Base-by-base conservation (phyloP, 2,113 vertebrate species). In the Pedionomus torquatus region DNA sequence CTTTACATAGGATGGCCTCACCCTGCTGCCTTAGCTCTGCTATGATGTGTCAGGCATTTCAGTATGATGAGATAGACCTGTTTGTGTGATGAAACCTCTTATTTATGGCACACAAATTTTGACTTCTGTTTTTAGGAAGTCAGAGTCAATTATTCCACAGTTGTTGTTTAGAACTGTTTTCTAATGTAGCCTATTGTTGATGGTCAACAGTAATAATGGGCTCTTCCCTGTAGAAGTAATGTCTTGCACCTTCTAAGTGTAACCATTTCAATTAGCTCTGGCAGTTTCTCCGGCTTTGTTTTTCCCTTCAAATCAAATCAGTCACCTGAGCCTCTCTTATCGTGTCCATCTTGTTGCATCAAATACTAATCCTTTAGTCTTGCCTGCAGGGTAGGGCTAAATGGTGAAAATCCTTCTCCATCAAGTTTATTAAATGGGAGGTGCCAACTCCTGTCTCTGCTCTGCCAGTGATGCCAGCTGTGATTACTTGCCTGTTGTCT, bases 371-470 rank as follows among this genome's bases (percentile, higher is more conserved):
- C 35, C 63, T 91, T 91, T 93, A 74, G 63, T 76, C 37, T 83
- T 96, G 78, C 91, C 93, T 94, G 58, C 58, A 69, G 93, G 82
- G 52, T 83, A 61, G 24, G 68, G 63, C 82, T 96, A 95, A 96
- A 88, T 91, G 87, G 75, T 96, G 49, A 87, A 84, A 91, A 90
- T 95, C 70, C 71, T 83, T 94, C 78, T 94, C 94, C 57, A 76
- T 94, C 65, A 71, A 84, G 21, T 93, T 94, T 90, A 91, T 93
- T 91, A 91, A 96, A 93, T 77, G 78, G 85, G 84, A 65, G 75
- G n/a, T 97, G 91, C 95, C 87, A 94, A 5, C 70, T 96, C 33
- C 58, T 74, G 61, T 87, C 70, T 61, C 39, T 87, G 61, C 81
- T 91, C 66, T 83, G 82, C 87, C 84, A 72, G 74, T 33, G 85